A percentile compares a stretch with the other conserved stretches of the same genome.
phyloP scores from a whole-genome alignment of 1,140 invertebrate genomes.

The Bemisia tabaci region DNA sequence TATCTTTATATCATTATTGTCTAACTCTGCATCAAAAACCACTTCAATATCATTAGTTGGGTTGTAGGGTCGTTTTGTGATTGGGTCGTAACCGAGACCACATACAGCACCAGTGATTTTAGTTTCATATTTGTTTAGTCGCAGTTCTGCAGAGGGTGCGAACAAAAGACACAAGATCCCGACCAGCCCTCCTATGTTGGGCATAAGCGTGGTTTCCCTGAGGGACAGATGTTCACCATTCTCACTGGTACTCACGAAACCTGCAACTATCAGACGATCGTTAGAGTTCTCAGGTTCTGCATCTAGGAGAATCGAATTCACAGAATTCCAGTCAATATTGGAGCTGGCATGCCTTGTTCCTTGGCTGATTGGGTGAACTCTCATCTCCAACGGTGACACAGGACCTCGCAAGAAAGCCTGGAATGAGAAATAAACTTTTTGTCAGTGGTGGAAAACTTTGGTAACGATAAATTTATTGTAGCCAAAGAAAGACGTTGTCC shows the following conservation, averaged over 20 bases:
- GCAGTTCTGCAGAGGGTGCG: slow-evolving; percentile 59
- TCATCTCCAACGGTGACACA: slow-evolving; percentile 60
- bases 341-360: slow-evolving; percentile 33
- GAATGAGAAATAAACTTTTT: no score
- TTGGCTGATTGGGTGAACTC: slow-evolving; percentile 42
- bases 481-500: no score
- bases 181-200: slow-evolving; percentile 65
- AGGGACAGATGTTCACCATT: slow-evolving; percentile 38
- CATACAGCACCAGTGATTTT: slow-evolving; percentile 61
- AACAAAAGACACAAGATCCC: slow-evolving; percentile 64
- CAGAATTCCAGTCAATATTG: slow-evolving; percentile 52
- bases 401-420: slow-evolving; percentile 47
- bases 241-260: slow-evolving; percentile 40
- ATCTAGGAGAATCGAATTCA: slow-evolving; percentile 76
- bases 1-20: not conserved
- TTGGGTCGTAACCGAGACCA: slow-evolving; percentile 54
- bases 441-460: no score
- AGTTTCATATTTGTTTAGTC: slow-evolving; percentile 39
- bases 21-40: slow-evolving; percentile 40
- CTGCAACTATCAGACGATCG: slow-evolving; percentile 54
- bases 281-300: slow-evolving; percentile 52
- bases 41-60: slow-evolving; percentile 74
- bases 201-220: slow-evolving; percentile 73
- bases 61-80: slow-evolving; percentile 39
- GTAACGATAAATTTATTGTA: no score